Conservation (phyloP, 2,113 vertebrate genomes). For the Xyliphius kryptos region DNA sequence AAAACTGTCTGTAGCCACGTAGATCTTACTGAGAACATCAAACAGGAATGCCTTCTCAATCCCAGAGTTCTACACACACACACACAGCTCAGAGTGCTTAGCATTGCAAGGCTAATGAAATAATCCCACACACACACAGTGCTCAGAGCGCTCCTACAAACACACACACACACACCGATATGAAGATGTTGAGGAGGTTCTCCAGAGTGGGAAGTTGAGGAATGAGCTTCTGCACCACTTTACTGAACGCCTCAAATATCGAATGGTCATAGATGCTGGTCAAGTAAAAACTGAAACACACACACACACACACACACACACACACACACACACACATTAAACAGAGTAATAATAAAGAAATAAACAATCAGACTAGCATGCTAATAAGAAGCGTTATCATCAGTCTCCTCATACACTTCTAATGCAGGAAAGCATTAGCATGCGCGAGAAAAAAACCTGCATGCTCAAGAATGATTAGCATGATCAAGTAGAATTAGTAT, state of each 20-base stretch:
- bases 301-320: slow-evolving; percentile 16
- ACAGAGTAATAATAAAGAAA: too few relatives aligned
- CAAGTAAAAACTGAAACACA: slow-evolving; percentile 86
- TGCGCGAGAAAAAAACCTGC: too few relatives aligned
- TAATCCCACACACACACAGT: slow-evolving; percentile 5
- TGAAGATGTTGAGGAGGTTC: slow-evolving; percentile 98
- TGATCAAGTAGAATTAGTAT: too few relatives aligned
- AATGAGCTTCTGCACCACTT: slow-evolving; percentile 98
- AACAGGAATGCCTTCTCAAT: slow-evolving; percentile 99
- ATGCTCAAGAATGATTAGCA: too few relatives aligned
- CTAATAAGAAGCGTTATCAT: too few relatives aligned
- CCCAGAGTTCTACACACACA: slow-evolving; percentile 82
- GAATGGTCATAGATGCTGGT: slow-evolving; percentile 99
- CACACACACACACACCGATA: slow-evolving; percentile 76
- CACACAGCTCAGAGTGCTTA: too few relatives aligned
- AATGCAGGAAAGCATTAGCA: too few relatives aligned
- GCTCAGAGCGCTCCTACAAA: not conserved
- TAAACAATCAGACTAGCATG: too few relatives aligned
- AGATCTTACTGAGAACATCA: slow-evolving; percentile 99
- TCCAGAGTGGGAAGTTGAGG: slow-evolving; percentile 95
- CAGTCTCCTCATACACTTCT: too few relatives aligned
- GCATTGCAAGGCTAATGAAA: too few relatives aligned
- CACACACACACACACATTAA: slow-evolving; percentile 3
- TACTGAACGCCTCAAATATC: slow-evolving; percentile 99
- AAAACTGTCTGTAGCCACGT: slow-evolving; percentile 97